Conservation (phyloP, 2,113 vertebrate species). For the Triplophysa tibetana region DNA sequence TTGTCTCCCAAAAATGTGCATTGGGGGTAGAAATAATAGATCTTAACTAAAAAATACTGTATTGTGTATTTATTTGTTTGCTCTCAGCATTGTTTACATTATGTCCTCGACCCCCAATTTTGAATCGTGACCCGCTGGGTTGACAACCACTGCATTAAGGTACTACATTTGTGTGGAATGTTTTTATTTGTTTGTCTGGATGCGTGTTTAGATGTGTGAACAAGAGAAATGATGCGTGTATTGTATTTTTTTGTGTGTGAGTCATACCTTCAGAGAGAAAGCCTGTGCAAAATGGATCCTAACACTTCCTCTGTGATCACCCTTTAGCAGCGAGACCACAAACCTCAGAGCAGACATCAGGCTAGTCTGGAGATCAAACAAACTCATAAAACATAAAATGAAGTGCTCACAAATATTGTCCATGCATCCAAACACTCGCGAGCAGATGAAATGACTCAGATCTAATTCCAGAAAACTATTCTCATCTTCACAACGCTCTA, state of each 20-base stretch:
- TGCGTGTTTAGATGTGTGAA: neutral
- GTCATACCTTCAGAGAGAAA: conserved; percentile 85
- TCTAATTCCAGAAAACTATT: conserved; percentile 43
- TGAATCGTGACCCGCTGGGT: neutral
- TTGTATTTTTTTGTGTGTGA: conserved; percentile 14
- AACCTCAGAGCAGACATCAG: conserved; percentile 54
- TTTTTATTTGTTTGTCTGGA: neutral
- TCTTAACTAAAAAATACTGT: neutral
- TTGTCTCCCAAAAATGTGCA: too few relatives aligned
- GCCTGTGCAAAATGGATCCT: conserved; percentile 85
- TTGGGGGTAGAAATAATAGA: too few relatives aligned
- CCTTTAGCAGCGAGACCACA: conserved; percentile 57
- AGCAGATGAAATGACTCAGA: conserved; percentile 33
- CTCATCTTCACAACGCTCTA: conserved; percentile 38
- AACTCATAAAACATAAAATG: conserved; percentile 33
- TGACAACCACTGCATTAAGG: neutral
- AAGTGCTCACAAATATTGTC: conserved; percentile 12
- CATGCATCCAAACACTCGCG: conserved; percentile 33
- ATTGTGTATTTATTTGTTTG: neutral
- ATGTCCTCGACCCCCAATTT: neutral
- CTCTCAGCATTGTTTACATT: neutral
- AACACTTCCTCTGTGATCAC: conserved; percentile 62
- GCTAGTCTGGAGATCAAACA: conserved; percentile 56
- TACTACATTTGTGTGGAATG: neutral
- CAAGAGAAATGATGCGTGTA: neutral